phyloP scores from a whole-genome alignment of 2,113 vertebrate species.

The Chrysemys picta region DNA sequence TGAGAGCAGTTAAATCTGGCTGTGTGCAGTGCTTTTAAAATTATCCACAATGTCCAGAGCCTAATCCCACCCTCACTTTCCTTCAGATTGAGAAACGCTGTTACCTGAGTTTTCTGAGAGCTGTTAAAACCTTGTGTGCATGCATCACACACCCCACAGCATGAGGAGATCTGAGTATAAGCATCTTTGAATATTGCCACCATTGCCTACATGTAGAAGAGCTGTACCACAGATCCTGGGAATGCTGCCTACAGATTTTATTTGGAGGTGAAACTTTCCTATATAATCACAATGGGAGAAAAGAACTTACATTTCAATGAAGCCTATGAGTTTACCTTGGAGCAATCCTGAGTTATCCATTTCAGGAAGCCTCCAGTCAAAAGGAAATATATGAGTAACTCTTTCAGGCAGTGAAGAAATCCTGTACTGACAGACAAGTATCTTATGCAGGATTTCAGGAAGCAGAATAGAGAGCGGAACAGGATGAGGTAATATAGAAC shows the following conservation, averaged over 20 bases:
- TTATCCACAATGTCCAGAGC: not conserved
- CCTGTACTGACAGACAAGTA: not conserved
- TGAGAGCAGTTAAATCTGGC: slow-evolving; percentile 38
- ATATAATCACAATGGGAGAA: rapidly evolving
- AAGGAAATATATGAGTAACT: not conserved
- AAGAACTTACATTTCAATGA: too few species aligned
- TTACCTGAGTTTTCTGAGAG: not conserved
- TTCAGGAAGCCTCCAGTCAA: not conserved
- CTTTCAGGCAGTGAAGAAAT: not conserved
- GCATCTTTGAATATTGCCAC: not conserved
- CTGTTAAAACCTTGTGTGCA: not conserved
- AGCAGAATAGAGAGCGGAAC: not conserved
- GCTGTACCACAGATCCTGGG: not conserved
- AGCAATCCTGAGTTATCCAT: not conserved
- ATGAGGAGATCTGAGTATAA: not conserved
- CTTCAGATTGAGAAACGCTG: not conserved
- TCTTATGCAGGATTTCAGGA: not conserved
- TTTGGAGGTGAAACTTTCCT: not conserved
- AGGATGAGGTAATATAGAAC: not conserved
- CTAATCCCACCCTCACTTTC: not conserved
- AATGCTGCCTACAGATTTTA: not conserved
- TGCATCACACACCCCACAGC: not conserved
- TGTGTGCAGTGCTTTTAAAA: slow-evolving; percentile 16
- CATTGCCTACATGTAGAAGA: not conserved
- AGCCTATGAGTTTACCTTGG: not conserved